These are phyloP conservation scores for Anniella stebbinsi DNA, from an alignment of 2,797 vertebrate species.

Conservation along the genomic window DNA sequence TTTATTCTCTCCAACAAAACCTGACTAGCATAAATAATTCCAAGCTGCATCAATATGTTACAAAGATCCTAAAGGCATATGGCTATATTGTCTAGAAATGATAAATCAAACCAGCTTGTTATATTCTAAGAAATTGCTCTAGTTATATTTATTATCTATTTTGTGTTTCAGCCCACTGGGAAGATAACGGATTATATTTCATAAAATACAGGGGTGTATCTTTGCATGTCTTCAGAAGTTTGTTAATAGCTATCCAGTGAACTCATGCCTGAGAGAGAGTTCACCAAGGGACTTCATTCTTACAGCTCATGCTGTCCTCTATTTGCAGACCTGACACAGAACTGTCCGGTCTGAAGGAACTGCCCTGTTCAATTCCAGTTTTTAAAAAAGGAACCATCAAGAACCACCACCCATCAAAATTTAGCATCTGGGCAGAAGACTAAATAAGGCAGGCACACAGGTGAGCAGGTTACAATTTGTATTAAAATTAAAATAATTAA, in stretches of 20 bases:
- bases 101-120: slow-evolving; percentile 6
- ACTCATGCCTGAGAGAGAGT: not conserved
- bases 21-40: slow-evolving; percentile 37
- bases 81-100: slow-evolving; percentile 36
- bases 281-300: not conserved
- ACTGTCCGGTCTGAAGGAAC: too few relatives aligned
- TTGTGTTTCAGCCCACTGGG: not conserved
- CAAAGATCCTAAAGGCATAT: slow-evolving; percentile 19
- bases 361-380: too few relatives aligned
- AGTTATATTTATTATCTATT: slow-evolving; percentile 35
- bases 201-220: not conserved
- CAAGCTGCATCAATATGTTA: not conserved
- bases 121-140: slow-evolving; percentile 14
- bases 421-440: too few relatives aligned
- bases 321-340: too few relatives aligned
- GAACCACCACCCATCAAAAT: too few relatives aligned
- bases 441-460: too few relatives aligned
- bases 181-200: not conserved
- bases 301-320: too few relatives aligned
- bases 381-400: too few relatives aligned
- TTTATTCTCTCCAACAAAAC: slow-evolving; percentile 20
- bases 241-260: not conserved
- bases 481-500: too few relatives aligned
- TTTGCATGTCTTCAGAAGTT: not conserved
- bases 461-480: too few relatives aligned